phyloP scores from a whole-genome alignment of 1,140 invertebrate species.

The Hyles vespertilio region DNA sequence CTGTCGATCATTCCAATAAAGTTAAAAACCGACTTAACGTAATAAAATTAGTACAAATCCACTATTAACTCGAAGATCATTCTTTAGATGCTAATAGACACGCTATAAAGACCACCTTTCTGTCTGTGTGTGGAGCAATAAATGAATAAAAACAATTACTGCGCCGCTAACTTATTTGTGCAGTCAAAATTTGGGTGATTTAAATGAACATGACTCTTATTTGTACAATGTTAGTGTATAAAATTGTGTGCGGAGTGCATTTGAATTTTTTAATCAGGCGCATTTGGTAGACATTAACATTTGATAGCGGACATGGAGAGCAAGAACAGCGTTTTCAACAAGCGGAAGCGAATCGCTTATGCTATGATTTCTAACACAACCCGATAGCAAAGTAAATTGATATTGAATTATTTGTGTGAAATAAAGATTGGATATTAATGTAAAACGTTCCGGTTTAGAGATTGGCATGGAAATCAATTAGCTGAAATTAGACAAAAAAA shows the following conservation, averaged over 20 bases:
- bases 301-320: conserved; percentile 12
- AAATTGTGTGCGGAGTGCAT: neutral
- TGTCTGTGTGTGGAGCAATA: conserved; percentile 47
- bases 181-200: neutral
- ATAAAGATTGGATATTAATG: too few species aligned
- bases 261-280: conserved; percentile 8
- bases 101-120: conserved; percentile 58
- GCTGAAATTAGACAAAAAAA: too few species aligned
- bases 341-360: conserved; percentile 16
- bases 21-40: conserved; percentile 38
- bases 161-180: conserved; percentile 16
- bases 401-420: too few species aligned
- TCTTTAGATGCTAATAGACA: conserved; percentile 45
- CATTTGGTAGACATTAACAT: conserved; percentile 11
- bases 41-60: conserved; percentile 56
- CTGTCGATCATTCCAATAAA: conserved; percentile 31
- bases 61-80: conserved; percentile 46
- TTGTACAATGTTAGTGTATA: conserved; percentile 11
- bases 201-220: conserved; percentile 12
- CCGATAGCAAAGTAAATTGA: too few species aligned
- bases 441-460: too few species aligned
- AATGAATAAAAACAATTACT: conserved; percentile 67
- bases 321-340: conserved; percentile 6
- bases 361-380: too few species aligned
- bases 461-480: too few species aligned